A percentile compares a stretch with the other conserved stretches of the same genome.
phyloP scores from a whole-genome alignment of 2,797 vertebrate genomes.

The Percopsis omiscomaycus region DNA sequence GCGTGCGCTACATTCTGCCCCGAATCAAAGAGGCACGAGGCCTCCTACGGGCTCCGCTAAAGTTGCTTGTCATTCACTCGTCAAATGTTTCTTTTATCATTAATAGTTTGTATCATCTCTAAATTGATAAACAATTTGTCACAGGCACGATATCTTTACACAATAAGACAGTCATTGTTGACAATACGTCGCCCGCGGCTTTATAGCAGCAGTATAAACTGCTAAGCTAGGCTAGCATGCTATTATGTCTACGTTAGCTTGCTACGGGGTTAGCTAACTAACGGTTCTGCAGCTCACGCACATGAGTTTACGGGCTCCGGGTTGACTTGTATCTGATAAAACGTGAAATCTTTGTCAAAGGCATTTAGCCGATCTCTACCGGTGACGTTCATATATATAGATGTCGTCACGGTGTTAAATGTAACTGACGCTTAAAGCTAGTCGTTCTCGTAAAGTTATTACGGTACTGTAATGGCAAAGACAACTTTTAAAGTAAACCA shows the following conservation, averaged over 20 bases:
- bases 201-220: conserved; percentile 35
- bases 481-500: background rate
- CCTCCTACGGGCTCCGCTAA: conserved; percentile 64
- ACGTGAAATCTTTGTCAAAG: no score
- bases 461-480: background rate
- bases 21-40: conserved; percentile 70
- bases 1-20: conserved; percentile 38
- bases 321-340: no score
- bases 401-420: no score
- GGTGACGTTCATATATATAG: no score
- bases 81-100: background rate
- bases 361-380: no score
- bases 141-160: background rate
- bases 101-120: background rate
- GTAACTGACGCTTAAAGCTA: no score
- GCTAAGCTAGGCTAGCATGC: conserved; percentile 43
- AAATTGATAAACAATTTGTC: background rate
- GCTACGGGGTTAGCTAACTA: conserved; percentile 24
- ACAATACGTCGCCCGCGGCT: background rate
- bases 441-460: background rate
- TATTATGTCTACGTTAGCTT: background rate
- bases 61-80: conserved; percentile 32
- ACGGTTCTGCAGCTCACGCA: conserved; percentile 3
- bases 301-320: background rate
- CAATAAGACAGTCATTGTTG: conserved; percentile 1